A percentile compares a stretch with the other conserved stretches of the same genome.
phyloP scores from a whole-genome alignment of 2,797 vertebrate genomes.

The Cynopterus sphinx region DNA sequence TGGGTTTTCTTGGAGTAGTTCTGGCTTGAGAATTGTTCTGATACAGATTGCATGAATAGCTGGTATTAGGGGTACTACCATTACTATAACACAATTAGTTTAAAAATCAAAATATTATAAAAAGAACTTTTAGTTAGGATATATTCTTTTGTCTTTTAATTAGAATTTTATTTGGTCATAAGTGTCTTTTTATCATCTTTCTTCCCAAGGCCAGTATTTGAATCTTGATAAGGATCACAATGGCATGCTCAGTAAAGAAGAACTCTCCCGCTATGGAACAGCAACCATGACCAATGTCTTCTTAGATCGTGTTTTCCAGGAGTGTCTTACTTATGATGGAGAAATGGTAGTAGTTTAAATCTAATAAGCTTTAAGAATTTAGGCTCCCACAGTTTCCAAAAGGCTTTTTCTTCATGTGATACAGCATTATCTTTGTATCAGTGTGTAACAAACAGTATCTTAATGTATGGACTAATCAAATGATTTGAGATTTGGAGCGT shows the following conservation, averaged over 20 bases:
- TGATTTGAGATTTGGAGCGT: conserved; percentile 15
- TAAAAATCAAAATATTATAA: conserved; percentile 36
- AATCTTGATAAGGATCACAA: conserved; percentile 99
- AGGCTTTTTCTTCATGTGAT: conserved; percentile 17
- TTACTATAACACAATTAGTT: neutral
- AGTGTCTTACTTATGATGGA: conserved; percentile 98
- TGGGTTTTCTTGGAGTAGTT: neutral
- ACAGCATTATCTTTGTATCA: neutral
- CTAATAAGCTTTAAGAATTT: conserved; percentile 25
- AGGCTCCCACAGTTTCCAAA: neutral
- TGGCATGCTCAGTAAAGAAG: conserved; percentile 99
- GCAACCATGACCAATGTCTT: conserved; percentile 97
- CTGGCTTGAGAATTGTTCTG: neutral
- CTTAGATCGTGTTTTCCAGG: conserved; percentile 97
- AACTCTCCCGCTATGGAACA: conserved; percentile 97
- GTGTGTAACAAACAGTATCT: neutral
- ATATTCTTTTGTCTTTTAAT: conserved; percentile 9
- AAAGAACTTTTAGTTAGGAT: conserved; percentile 20
- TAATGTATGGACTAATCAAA: neutral
- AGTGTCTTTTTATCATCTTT: conserved; percentile 20
- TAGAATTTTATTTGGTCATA: neutral
- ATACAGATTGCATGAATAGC: neutral
- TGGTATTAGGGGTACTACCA: neutral
- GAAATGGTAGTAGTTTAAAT: conserved; percentile 92
- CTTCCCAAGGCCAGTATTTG: conserved; percentile 93